Conservation (phyloP, 2,113 vertebrate genomes). For the Emydocephalus ijimae region DNA sequence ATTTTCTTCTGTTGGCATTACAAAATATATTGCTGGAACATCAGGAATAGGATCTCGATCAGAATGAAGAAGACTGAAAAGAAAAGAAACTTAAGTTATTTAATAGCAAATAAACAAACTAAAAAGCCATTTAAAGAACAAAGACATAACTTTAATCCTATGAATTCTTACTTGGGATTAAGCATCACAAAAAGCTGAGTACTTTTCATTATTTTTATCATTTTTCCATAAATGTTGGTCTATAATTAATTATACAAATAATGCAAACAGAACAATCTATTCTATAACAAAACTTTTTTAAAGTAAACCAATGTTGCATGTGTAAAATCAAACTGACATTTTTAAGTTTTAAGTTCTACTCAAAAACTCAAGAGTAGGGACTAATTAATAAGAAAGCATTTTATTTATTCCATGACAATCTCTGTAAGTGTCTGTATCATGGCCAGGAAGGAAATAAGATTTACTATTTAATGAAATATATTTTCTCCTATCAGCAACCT, state of each 20-base stretch:
- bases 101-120: background rate
- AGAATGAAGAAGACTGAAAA: slow-evolving; percentile 87
- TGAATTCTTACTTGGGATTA: background rate
- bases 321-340: background rate
- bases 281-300: background rate
- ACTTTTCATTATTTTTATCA: background rate
- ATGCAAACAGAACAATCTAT: background rate
- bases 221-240: background rate
- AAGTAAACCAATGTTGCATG: background rate
- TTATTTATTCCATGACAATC: background rate
- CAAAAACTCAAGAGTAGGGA: background rate
- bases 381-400: background rate
- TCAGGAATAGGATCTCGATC: slow-evolving; percentile 96
- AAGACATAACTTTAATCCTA: background rate
- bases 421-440: background rate
- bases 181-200: background rate
- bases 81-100: slow-evolving; percentile 27
- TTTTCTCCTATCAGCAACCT: background rate
- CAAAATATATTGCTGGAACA: slow-evolving; percentile 94
- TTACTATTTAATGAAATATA: background rate
- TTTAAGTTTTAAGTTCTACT: background rate
- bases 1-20: slow-evolving; percentile 98
- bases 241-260: background rate
- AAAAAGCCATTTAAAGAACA: background rate
- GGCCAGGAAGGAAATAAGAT: background rate